phyloP scores from a whole-genome alignment of 2,888 invertebrate species.

The Xestobium rufovillosum region DNA sequence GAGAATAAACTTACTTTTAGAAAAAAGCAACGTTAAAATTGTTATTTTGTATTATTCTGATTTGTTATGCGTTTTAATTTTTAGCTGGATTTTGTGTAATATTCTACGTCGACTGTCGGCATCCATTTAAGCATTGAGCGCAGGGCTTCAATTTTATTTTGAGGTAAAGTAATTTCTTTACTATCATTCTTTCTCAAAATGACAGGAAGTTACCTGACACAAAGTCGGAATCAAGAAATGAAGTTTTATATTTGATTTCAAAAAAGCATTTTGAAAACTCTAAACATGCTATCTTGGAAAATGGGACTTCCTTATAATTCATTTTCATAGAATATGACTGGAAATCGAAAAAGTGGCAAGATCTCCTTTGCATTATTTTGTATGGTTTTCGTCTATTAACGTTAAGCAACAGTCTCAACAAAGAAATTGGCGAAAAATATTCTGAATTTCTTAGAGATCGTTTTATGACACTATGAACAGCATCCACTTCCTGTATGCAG shows the following conservation, averaged over 20 bases:
- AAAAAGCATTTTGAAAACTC: no score
- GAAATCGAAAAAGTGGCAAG: slow-evolving; percentile 10
- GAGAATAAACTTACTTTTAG: no score
- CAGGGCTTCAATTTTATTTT: slow-evolving; percentile 12
- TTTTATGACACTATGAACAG: slow-evolving; percentile 13
- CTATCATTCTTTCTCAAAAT: no score
- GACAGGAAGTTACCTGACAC: no score
- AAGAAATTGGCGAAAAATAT: slow-evolving; percentile 14
- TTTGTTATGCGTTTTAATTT: no score
- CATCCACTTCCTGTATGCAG: slow-evolving; percentile 23
- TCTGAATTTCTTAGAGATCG: slow-evolving; percentile 18
- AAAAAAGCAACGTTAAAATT: no score
- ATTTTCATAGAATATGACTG: slow-evolving; percentile 5
- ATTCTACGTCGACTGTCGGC: slow-evolving; percentile 11
- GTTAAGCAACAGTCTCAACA: no score
- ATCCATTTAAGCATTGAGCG: slow-evolving; percentile 13
- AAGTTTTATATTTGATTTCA: no score
- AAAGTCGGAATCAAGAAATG: no score
- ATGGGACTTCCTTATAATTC: slow-evolving; percentile 12
- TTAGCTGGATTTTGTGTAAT: no score
- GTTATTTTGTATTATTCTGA: no score
- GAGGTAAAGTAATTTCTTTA: slow-evolving; percentile 9
- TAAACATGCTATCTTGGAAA: no score
- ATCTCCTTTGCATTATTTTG: slow-evolving; percentile 12
- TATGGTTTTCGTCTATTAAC: slow-evolving; percentile 9